phyloP scores from a whole-genome alignment of 2,888 invertebrate genomes.

The Tyria jacobaeae region DNA sequence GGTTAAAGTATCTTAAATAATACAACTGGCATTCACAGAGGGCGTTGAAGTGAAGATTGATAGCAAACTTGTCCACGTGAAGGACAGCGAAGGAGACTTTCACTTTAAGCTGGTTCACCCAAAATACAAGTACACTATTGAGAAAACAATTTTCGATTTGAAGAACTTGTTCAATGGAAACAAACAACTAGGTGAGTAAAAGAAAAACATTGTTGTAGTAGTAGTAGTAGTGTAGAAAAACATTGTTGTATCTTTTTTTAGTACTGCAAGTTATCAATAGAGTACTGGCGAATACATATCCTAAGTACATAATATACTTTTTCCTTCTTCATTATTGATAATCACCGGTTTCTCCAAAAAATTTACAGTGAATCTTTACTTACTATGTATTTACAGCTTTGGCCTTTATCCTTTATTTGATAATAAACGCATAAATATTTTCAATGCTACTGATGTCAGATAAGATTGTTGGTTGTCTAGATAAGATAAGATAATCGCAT shows the following conservation, averaged over 20 bases:
- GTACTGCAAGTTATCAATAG: no score
- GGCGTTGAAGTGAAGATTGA: constrained; percentile 69
- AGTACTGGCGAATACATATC: no score
- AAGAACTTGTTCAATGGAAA: constrained; percentile 82
- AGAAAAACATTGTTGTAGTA: not conserved
- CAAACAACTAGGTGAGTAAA: constrained; percentile 75
- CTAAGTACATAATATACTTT: no score
- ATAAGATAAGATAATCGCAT: no score
- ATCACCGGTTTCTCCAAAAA: not conserved
- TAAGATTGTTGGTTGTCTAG: no score
- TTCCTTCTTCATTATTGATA: not conserved
- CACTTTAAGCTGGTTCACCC: constrained; percentile 70
- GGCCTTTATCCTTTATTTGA: not conserved
- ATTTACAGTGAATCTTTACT: not conserved
- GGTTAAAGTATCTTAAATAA: not conserved
- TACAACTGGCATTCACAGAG: constrained; percentile 51
- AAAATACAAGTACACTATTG: constrained; percentile 76
- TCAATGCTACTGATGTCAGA: no score
- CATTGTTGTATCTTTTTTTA: no score
- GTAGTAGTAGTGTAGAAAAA: no score
- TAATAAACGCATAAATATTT: no score
- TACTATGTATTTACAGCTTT: not conserved
- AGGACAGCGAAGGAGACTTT: constrained; percentile 60
- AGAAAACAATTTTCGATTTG: constrained; percentile 73
- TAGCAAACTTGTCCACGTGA: constrained; percentile 64